These are phyloP conservation scores for Andrena haemorrhoa DNA, from an alignment of 2,888 invertebrate species.

Conservation along the genomic window DNA sequence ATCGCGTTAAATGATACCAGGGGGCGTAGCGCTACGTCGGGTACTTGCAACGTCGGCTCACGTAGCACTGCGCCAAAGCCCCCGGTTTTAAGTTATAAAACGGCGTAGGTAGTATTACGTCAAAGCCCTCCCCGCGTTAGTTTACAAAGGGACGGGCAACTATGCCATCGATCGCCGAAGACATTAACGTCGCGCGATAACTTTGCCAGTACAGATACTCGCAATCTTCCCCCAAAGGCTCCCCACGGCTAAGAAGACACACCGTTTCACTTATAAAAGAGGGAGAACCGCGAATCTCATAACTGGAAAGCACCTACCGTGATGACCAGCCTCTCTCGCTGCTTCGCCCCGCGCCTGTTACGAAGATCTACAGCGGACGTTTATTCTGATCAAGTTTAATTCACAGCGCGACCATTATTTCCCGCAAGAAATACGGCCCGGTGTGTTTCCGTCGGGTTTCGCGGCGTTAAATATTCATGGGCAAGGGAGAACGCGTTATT, in stretches of 20 bases:
- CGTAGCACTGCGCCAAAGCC: background rate
- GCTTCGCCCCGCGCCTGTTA: background rate
- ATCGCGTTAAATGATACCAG: background rate
- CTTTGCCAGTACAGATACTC: background rate
- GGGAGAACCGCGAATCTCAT: background rate
- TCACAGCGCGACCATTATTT: slow-evolving; percentile 32
- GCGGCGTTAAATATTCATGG: slow-evolving; percentile 47
- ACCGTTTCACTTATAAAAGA: background rate
- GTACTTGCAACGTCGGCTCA: background rate
- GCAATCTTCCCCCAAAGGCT: background rate
- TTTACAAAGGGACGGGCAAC: slow-evolving; percentile 31
- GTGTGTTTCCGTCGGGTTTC: background rate
- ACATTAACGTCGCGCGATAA: background rate
- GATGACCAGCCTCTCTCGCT: background rate
- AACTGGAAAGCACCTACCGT: background rate
- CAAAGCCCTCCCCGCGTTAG: background rate
- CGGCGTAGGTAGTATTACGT: slow-evolving; percentile 9
- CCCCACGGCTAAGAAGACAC: background rate
- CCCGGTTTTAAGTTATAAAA: background rate
- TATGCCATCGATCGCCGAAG: background rate
- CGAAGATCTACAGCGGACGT: slow-evolving; percentile 26
- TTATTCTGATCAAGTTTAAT: slow-evolving; percentile 35
- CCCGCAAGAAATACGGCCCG: slow-evolving; percentile 22
- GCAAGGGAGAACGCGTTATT: slow-evolving; percentile 29
- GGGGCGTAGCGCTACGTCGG: background rate